phyloP scores from a whole-genome alignment of 2,113 vertebrate species.

The Syrrhaptes paradoxus region DNA sequence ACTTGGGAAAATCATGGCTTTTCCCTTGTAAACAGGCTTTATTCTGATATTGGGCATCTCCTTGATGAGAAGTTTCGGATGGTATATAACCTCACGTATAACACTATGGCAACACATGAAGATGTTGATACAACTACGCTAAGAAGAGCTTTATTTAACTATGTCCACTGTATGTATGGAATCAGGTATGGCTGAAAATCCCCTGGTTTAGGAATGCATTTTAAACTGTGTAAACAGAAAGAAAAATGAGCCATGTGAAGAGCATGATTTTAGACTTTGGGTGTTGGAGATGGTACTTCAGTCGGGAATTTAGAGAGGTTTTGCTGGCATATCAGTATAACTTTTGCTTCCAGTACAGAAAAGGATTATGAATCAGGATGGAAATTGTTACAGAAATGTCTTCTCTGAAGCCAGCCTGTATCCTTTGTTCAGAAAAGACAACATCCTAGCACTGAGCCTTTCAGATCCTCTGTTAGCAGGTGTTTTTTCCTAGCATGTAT shows the following conservation, averaged over 20 bases:
- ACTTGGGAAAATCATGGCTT: slow-evolving; percentile 89
- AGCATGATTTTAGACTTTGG: neutral
- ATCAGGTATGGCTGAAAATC: slow-evolving; percentile 77
- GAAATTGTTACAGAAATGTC: neutral
- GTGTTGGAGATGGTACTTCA: neutral
- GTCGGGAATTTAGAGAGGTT: neutral
- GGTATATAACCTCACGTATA: slow-evolving; percentile 85
- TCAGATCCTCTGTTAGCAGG: neutral
- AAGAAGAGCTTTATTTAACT: slow-evolving; percentile 86
- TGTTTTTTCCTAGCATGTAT: neutral
- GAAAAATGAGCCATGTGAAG: neutral
- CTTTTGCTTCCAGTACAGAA: neutral
- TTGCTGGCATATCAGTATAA: neutral
- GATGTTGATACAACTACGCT: slow-evolving; percentile 83
- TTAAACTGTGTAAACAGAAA: neutral
- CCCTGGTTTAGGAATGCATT: neutral
- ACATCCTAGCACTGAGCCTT: neutral
- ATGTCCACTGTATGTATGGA: slow-evolving; percentile 90
- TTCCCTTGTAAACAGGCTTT: slow-evolving; percentile 87
- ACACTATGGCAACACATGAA: slow-evolving; percentile 84
- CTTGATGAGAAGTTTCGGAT: slow-evolving; percentile 87
- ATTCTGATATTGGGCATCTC: slow-evolving; percentile 86
- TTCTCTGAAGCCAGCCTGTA: neutral
- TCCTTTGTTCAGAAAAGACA: neutral
- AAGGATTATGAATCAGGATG: neutral